A percentile compares a stretch with the other conserved stretches of the same genome.
phyloP scores from a whole-genome alignment of 1,140 invertebrate genomes.

The Drosophila azteca region DNA sequence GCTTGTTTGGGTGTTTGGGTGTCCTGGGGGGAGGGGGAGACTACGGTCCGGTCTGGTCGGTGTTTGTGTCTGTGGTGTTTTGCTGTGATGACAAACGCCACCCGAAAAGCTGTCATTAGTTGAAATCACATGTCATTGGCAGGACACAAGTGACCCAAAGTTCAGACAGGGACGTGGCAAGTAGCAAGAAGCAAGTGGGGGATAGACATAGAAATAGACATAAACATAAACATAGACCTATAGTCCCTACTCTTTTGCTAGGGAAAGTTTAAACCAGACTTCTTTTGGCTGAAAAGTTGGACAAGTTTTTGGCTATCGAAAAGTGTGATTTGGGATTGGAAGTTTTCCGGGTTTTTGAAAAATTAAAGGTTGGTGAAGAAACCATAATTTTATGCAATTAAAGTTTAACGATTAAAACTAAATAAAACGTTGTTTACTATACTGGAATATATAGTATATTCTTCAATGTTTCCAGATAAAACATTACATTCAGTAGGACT shows the following conservation, averaged over 20 bases:
- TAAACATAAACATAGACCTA: too few relatives aligned
- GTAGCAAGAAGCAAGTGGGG: background rate
- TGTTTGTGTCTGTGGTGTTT: slow-evolving; percentile 2
- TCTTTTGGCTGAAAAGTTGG: slow-evolving; percentile 1
- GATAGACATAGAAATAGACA: background rate
- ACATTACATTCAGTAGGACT: too few relatives aligned
- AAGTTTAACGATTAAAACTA: too few relatives aligned
- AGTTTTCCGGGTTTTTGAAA: background rate
- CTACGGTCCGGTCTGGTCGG: background rate
- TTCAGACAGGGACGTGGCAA: slow-evolving; percentile 26
- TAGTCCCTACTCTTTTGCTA: background rate
- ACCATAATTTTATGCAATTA: too few relatives aligned
- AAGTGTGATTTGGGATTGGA: background rate
- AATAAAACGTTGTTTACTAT: too few relatives aligned
- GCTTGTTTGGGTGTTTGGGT: slow-evolving; percentile 30
- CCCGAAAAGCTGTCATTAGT: slow-evolving; percentile 74
- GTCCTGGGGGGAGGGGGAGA: slow-evolving; percentile 13
- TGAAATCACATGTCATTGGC: slow-evolving; percentile 78
- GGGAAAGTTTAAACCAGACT: slow-evolving; percentile 5
- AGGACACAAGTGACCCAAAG: slow-evolving; percentile 60
- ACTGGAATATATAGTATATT: too few relatives aligned
- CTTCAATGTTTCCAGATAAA: too few relatives aligned
- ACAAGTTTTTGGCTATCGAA: slow-evolving; percentile 22
- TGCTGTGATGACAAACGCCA: slow-evolving; percentile 38
- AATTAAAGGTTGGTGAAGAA: too few relatives aligned